A percentile compares a stretch with the other conserved stretches of the same genome.
Conservation (phyloP, 1,140 invertebrate genomes). For the Achroia grisella region DNA sequence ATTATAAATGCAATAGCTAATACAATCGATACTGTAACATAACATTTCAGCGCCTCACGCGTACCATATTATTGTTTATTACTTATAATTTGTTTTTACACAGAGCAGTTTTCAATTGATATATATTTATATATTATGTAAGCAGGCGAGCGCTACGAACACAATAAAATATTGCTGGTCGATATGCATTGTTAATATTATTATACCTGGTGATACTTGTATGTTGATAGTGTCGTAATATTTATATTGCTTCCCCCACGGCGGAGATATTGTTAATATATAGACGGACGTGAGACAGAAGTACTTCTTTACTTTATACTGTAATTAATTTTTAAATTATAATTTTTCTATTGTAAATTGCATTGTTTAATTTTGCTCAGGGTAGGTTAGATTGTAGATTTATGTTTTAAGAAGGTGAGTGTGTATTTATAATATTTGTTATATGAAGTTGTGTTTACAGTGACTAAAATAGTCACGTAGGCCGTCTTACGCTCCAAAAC, state of each 20-base stretch:
- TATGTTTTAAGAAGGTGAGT: constrained; percentile 12
- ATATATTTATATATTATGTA: constrained; percentile 27
- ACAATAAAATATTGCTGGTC: constrained; percentile 37
- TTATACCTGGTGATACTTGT: constrained; percentile 20
- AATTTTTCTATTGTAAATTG: constrained; percentile 66
- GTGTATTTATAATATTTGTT: too few relatives aligned
- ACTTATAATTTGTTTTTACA: constrained; percentile 1
- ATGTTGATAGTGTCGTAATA: constrained; percentile 12
- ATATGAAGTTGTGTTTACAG: too few relatives aligned
- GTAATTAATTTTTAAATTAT: constrained; percentile 74
- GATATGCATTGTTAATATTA: constrained; percentile 38
- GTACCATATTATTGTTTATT: constrained; percentile 31
- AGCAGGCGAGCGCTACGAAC: constrained; percentile 14
- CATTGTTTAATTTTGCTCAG: constrained; percentile 28
- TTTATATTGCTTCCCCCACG: constrained; percentile 12
- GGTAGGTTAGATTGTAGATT: background rate
- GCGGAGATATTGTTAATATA: constrained; percentile 27
- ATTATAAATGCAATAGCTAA: constrained; percentile 83
- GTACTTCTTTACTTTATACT: constrained; percentile 55
- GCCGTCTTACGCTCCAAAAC: too few relatives aligned
- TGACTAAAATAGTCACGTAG: too few relatives aligned
- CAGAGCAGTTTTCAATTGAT: constrained; percentile 23
- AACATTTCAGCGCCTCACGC: constrained; percentile 55
- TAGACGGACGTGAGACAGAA: constrained; percentile 36
- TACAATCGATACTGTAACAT: constrained; percentile 63